Percentiles rank a stretch among this genome's conserved stretches.
phyloP scores from a whole-genome alignment of 2,797 vertebrate species.

The Moxostoma hubbsi region DNA sequence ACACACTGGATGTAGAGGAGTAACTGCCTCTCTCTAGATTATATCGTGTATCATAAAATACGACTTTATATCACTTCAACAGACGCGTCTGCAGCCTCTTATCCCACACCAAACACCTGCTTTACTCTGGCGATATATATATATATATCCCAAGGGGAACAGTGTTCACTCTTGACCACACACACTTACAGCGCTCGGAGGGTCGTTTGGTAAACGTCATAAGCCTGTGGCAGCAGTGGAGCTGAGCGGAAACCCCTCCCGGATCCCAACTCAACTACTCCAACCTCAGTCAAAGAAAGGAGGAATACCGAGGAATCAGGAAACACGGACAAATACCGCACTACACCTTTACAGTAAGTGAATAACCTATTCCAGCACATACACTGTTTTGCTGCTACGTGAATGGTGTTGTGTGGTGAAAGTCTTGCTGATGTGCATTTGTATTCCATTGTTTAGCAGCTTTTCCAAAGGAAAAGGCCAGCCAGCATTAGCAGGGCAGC shows the following conservation, averaged over 20 bases:
- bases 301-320: conserved; percentile 64
- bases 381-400: neutral
- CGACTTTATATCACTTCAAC: neutral
- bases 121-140: neutral
- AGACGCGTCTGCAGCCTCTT: neutral
- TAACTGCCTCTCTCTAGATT: neutral
- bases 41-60: neutral
- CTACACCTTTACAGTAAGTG: conserved; percentile 54
- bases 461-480: conserved; percentile 57
- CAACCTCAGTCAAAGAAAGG: conserved; percentile 58
- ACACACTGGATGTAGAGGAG: neutral
- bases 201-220: conserved; percentile 59
- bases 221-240: conserved; percentile 49
- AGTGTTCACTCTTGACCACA: neutral
- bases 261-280: conserved; percentile 63
- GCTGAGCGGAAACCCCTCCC: conserved; percentile 70
- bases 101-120: conserved; percentile 7
- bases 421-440: neutral
- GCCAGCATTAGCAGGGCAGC: conserved; percentile 56
- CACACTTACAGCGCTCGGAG: conserved; percentile 12
- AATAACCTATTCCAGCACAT: neutral
- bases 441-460: conserved; percentile 27
- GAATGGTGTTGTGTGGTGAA: neutral
- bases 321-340: conserved; percentile 60
- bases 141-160: neutral